Evolutionary conservation across 1,140 invertebrate species (phyloP), one percentile per base, ranked within the genome.

Genomic region (Holotrichia oblita): DNA sequence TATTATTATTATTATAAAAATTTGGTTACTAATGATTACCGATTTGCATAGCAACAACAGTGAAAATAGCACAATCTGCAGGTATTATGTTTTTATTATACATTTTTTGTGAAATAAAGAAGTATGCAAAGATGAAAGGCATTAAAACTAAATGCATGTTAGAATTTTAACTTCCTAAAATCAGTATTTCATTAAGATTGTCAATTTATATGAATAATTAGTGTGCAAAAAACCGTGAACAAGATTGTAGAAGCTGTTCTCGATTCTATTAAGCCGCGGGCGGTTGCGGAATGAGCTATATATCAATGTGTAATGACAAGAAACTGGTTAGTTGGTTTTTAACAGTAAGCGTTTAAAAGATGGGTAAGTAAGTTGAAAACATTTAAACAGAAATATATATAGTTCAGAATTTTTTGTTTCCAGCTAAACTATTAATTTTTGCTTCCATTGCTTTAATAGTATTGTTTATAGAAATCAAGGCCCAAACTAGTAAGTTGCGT

Each of bases 261-360:
- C 22, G 61, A 27, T 69, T 9, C 12, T 34, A 27, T 14, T 6
- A 0, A 69, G 27, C 61, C 61, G 61, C 61, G 24, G 61, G 61
- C 61, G 20, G 6, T 9, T 34, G 22, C 10, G 24, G 20, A 14
- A 69, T 27, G 20, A 69, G 22, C 24, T 69, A 34, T 69, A 69
- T 69, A 69, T 27, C 61, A 69, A 27, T 22, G 8, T 69, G 27
- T 22, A 69, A 69, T 22, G 61, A 27, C 24, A 69, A 69, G 61
- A 69, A 69, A 69, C 61, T 69, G 27, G 61, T 69, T 34, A 69
- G 61, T 69, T 69, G 24, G 61, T 27, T n/a, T 69, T 69, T 69
- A 69, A 69, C 27, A 17, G 22, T 34, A 34, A 69, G 10, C 10
- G 44, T 27, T 7, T 4, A 27, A 9, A 69, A 9, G 61, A 69